A percentile compares a stretch with the other conserved stretches of the same genome.
phyloP scores from a whole-genome alignment of 2,797 vertebrate species.

The Pitangus sulphuratus region DNA sequence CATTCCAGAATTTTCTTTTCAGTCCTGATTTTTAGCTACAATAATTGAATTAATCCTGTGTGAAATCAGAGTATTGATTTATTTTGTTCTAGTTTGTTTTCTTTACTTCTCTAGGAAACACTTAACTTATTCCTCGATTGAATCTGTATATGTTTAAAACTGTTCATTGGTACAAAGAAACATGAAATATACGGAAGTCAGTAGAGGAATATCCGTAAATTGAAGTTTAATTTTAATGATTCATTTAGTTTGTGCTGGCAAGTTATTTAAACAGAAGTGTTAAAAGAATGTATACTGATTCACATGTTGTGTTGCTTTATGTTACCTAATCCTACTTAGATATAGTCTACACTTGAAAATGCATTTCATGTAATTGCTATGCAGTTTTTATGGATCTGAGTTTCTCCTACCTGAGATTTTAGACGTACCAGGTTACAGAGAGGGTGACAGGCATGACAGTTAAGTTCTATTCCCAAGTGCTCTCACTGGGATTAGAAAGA shows the following conservation, averaged over 20 bases:
- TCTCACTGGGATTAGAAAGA: background rate
- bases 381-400: background rate
- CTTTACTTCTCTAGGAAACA: background rate
- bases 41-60: background rate
- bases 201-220: background rate
- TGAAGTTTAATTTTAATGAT: background rate
- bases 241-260: background rate
- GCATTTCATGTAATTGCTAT: background rate
- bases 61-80: background rate
- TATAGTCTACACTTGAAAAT: background rate
- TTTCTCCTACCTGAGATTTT: background rate
- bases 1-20: background rate
- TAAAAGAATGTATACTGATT: background rate
- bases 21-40: background rate
- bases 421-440: background rate
- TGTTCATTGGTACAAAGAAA: background rate
- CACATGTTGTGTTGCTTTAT: background rate
- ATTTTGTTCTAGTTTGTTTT: background rate
- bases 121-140: background rate
- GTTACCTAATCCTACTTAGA: background rate
- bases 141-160: background rate
- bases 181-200: background rate
- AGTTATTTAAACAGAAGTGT: background rate
- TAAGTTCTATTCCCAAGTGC: background rate
- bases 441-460: background rate